phyloP scores from a whole-genome alignment of 2,797 vertebrate species.

The Cichlasoma orientale region DNA sequence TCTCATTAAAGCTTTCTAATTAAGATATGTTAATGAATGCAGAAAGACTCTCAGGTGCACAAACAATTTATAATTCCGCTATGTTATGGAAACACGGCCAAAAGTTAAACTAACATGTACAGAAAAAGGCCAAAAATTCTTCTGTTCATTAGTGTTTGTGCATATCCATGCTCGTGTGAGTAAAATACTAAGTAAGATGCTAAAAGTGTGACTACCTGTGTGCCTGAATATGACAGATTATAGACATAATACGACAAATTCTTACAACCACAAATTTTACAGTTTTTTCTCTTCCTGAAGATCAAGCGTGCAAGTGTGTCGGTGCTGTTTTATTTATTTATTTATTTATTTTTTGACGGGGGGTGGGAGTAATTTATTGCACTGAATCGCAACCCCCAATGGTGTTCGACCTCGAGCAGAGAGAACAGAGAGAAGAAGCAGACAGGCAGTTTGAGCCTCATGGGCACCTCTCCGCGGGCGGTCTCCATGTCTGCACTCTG shows the following conservation, averaged over 20 bases:
- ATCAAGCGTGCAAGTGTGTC: constrained; percentile 13
- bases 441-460: constrained; percentile 53
- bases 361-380: constrained; percentile 54
- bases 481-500: constrained; percentile 65
- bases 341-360: not conserved
- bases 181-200: not conserved
- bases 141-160: not conserved
- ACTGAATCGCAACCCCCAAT: constrained; percentile 53
- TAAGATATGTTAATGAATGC: constrained; percentile 22
- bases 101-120: not conserved
- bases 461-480: constrained; percentile 62
- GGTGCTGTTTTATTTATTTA: not conserved
- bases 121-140: not conserved
- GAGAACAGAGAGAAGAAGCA: constrained; percentile 58
- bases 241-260: not conserved
- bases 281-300: constrained; percentile 24
- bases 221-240: constrained; percentile 17
- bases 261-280: not conserved
- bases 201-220: constrained; percentile 25
- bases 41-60: constrained; percentile 4
- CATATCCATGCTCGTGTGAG: not conserved
- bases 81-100: constrained; percentile 1
- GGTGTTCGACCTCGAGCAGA: constrained; percentile 64
- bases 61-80: constrained; percentile 2
- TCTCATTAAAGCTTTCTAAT: constrained; percentile 40